Percentiles rank a stretch among this genome's conserved stretches.
phyloP scores from a whole-genome alignment of 2,888 invertebrate species.

The Timema podura region DNA sequence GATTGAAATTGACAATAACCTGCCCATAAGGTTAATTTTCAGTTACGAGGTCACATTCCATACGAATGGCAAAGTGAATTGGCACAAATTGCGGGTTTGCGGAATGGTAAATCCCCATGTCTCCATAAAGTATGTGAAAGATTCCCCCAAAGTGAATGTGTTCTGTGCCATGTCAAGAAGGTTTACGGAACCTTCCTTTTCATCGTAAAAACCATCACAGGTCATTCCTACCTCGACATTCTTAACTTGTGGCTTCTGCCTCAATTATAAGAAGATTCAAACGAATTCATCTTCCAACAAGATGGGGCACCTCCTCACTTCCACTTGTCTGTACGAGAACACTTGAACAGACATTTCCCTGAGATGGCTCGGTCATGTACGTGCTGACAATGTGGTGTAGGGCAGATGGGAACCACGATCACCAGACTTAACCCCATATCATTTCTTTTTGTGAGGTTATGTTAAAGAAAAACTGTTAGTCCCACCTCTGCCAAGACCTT shows the following conservation, averaged over 20 bases:
- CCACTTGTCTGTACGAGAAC: neutral
- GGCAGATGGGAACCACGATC: no score
- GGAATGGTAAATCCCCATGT: no score
- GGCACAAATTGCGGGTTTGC: neutral
- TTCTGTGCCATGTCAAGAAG: neutral
- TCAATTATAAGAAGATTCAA: neutral
- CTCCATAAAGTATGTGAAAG: no score
- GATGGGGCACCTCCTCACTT: neutral
- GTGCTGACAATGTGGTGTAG: no score
- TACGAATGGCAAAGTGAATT: slow-evolving; percentile 1
- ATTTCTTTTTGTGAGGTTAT: no score
- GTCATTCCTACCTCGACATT: neutral
- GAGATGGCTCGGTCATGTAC: no score
- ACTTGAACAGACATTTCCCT: no score
- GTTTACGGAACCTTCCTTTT: neutral
- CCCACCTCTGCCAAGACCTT: no score
- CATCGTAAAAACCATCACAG: neutral
- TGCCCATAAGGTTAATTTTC: slow-evolving; percentile 7
- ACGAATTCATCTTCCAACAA: neutral
- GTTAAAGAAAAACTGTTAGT: no score
- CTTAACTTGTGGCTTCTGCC: neutral
- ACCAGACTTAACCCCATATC: no score
- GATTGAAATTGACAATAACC: slow-evolving; percentile 4
- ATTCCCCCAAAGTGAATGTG: slow-evolving; percentile 8
- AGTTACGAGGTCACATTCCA: slow-evolving; percentile 1